A percentile compares a stretch with the other conserved stretches of the same genome.
phyloP scores from a whole-genome alignment of 2,888 invertebrate genomes.

The Drosophila robusta region DNA sequence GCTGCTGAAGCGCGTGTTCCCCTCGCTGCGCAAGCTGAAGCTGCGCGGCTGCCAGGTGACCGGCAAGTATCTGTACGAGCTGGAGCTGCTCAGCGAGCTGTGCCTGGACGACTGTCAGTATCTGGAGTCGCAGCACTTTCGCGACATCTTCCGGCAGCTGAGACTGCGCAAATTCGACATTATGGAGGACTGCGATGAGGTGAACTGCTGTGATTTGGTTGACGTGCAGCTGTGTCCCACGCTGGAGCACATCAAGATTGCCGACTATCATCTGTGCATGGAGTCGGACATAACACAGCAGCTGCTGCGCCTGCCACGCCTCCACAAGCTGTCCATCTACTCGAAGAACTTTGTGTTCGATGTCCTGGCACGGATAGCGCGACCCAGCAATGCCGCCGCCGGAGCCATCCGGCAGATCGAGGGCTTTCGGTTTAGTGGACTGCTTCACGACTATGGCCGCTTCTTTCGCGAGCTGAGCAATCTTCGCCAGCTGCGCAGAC shows the following conservation, averaged over 20 bases:
- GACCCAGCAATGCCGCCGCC: conserved; percentile 36
- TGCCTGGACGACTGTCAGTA: conserved; percentile 72
- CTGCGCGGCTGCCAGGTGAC: conserved; percentile 71
- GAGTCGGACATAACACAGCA: conserved; percentile 71
- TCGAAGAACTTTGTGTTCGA: conserved; percentile 80
- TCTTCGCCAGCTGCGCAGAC: conserved; percentile 52
- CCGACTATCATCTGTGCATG: conserved; percentile 80
- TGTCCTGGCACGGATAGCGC: conserved; percentile 69
- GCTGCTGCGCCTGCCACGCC: conserved; percentile 62
- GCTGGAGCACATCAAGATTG: conserved; percentile 77
- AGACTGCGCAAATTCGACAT: conserved; percentile 75
- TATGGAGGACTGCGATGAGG: conserved; percentile 80
- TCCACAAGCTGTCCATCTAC: conserved; percentile 73
- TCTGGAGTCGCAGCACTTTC: conserved; percentile 73
- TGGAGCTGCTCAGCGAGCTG: conserved; percentile 57
- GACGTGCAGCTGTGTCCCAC: conserved; percentile 72
- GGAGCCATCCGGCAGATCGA: conserved; percentile 56
- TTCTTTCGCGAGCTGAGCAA: conserved; percentile 70
- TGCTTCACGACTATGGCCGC: conserved; percentile 69
- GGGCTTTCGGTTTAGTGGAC: conserved; percentile 73
- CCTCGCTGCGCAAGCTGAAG: conserved; percentile 61
- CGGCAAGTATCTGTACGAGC: conserved; percentile 64
- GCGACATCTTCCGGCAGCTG: conserved; percentile 68
- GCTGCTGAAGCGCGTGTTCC: conserved; percentile 66
- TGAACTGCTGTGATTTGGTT: conserved; percentile 76